phyloP scores from a whole-genome alignment of 2,113 vertebrate genomes.

The Clarias magur region DNA sequence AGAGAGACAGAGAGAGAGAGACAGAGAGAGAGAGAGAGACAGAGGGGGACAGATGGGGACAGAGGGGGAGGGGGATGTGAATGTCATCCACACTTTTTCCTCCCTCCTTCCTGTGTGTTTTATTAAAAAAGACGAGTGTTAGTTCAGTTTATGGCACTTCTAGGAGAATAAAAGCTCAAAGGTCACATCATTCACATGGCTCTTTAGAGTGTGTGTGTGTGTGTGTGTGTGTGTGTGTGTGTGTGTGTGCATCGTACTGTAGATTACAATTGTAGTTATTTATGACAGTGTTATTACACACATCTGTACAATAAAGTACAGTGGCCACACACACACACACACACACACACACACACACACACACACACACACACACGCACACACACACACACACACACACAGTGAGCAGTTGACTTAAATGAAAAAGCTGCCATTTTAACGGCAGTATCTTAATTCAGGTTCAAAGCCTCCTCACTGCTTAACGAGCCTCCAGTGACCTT shows the following conservation, averaged over 20 bases:
- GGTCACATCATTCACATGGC: conserved; percentile 12
- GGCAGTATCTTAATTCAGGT: neutral
- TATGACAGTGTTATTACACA: neutral
- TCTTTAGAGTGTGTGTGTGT: neutral
- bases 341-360: neutral
- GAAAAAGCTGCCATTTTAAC: conserved; percentile 9
- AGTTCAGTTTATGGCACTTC: neutral
- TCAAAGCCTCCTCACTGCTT: conserved; percentile 18
- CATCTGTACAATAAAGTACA: neutral
- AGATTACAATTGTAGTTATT: neutral
- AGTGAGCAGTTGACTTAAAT: conserved; percentile 9
- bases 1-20: neutral
- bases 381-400: conserved; percentile 15
- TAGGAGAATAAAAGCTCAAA: conserved; percentile 4
- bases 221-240: neutral
- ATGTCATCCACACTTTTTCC: too few species aligned
- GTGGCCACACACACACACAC: neutral
- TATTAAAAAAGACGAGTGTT: neutral
- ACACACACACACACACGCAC: conserved; percentile 1
- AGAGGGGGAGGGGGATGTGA: neutral
- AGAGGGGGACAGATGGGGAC: too few species aligned
- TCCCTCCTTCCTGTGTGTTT: neutral
- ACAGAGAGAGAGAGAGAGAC: neutral
- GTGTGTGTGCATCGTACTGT: neutral
- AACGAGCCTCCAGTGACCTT: conserved; percentile 14